Evolutionary conservation across 2,888 invertebrate species (phyloP), one percentile per base, ranked within the genome.

Genomic region (Cerastoderma edule): DNA sequence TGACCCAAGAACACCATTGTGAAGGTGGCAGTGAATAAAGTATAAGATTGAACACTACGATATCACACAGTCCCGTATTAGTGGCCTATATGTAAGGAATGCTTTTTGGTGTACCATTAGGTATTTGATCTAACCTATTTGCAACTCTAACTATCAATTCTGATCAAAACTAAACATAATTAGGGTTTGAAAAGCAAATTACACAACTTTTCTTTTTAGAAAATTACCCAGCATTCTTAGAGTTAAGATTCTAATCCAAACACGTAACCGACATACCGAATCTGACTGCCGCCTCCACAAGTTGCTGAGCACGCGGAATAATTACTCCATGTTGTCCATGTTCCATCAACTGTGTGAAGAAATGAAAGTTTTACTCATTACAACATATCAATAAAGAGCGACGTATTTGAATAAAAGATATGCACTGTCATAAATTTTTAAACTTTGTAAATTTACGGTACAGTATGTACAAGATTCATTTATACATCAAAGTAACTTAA

Each of bases 341-440:
- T 32, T 6, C 79, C 79, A 70, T 79, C 72, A 53, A 79, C 79
- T 79, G 33, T 50, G n/a, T n/a, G n/a, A n/a, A n/a, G n/a, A n/a
- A n/a, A n/a, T n/a, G n/a, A n/a, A n/a, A n/a, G n/a, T n/a, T n/a
- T 50, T 22, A 50, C 5, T 6, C 6, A 28, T 0, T 32, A 10
- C 19, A 22, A 27, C 2, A 56, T 27, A 28, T 27, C 24, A 24
- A 2, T 8, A 13, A 44, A 13, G 10, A 44, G 10, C 44, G 10
- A 44, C 16, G 16, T 13, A 44, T 44, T 13, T 44, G n/a, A n/a
- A n/a, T n/a, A n/a, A 22, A 10, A 39, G 27, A 32, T 33, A 24
- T 39, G 8, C 39, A 39, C 39, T 13, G 16, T 39, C 39, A 39
- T 39, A 39, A 39, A 39, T 13, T 39, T 16, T 39, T 39, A 39